phyloP scores from a whole-genome alignment of 2,888 invertebrate species.

The Urechis unicinctus region DNA sequence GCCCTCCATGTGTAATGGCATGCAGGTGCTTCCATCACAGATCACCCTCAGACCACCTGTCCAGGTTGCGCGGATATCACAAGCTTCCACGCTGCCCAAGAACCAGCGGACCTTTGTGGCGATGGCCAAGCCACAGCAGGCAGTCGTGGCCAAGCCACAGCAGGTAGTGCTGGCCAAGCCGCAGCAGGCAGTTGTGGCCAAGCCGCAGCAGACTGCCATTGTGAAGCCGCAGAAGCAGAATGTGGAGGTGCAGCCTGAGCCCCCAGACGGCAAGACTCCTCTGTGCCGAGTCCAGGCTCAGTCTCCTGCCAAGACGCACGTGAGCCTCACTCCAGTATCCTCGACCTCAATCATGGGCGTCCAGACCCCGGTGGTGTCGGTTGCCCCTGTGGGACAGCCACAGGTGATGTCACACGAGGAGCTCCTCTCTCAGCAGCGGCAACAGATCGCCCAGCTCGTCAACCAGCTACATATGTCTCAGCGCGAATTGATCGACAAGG shows the following conservation, averaged over 20 bases:
- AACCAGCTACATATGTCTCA: conserved; percentile 18
- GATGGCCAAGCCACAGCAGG: not conserved
- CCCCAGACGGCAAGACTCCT: too few relatives aligned
- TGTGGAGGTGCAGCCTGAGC: conserved; percentile 1
- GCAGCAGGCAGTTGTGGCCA: not conserved
- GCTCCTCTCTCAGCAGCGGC: conserved; percentile 64
- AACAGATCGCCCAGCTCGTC: conserved; percentile 77
- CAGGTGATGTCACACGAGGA: conserved; percentile 21
- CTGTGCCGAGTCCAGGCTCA: not conserved
- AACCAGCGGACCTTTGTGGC: not conserved
- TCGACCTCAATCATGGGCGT: not conserved
- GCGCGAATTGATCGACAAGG: conserved; percentile 3
- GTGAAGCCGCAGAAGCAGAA: conserved; percentile 4
- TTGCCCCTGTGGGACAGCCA: conserved; percentile 5
- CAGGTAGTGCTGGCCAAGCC: not conserved
- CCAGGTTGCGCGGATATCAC: not conserved
- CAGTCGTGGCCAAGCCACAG: not conserved
- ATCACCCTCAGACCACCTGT: too few relatives aligned
- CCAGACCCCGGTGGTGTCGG: conserved; percentile 3
- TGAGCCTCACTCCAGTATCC: not conserved
- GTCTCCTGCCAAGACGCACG: not conserved
- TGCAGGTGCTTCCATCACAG: too few relatives aligned
- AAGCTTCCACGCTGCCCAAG: not conserved
- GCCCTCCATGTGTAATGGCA: too few relatives aligned
- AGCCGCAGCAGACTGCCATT: conserved; percentile 5